Evolutionary conservation across 2,797 vertebrate genomes (phyloP), one percentile per base, ranked within the genome.

Genomic region (Chaetophractus vellerosus): DNA sequence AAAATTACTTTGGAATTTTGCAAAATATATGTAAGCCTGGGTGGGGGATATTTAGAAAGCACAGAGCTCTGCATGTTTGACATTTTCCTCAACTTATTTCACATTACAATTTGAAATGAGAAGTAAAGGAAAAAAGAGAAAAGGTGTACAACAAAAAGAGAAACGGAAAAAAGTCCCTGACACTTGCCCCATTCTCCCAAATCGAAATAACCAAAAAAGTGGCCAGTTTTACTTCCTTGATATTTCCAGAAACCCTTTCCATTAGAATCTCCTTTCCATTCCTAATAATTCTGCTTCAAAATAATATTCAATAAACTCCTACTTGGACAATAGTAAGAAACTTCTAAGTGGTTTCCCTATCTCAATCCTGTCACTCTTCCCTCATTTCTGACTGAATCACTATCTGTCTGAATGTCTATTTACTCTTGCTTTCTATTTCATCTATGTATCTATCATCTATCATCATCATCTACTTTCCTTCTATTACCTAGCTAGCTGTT

Each of bases 71-170:
- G 9, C 18, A 61, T 1, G 76, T 75, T 15, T 28, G 18, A 19
- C 41, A 82, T 19, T 94, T 2, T 28, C 45, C 23, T 26, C 89
- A 66, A 66, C 2, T 59, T 81, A 91, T 63, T 88, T 95, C 84
- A 5, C 10, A 84, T 90, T 87, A 52, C 85, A 59, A 24, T 80
- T 66, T 85, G 4, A 82, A 94, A 68, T 48, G 28, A 48, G 18
- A 80, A 79, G 4, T 33, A 78, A 59, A 74, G 21, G 19, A 52
- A 36, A 41, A 50, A 10, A 36, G 76, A 90, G 21, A 23, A 74
- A 69, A 71, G 11, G 14, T 36, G 38, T 9, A 63, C 9, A 33
- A 24, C 9, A 69, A 24, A 93, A 89, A 68, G n/a, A 64, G 10
- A 86, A 75, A 68, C 31, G 28, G 3, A 71, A 21, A 28, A 89